Evolutionary conservation across 2,888 invertebrate genomes (phyloP).

Genomic region (Crepidodera aurea): DNA sequence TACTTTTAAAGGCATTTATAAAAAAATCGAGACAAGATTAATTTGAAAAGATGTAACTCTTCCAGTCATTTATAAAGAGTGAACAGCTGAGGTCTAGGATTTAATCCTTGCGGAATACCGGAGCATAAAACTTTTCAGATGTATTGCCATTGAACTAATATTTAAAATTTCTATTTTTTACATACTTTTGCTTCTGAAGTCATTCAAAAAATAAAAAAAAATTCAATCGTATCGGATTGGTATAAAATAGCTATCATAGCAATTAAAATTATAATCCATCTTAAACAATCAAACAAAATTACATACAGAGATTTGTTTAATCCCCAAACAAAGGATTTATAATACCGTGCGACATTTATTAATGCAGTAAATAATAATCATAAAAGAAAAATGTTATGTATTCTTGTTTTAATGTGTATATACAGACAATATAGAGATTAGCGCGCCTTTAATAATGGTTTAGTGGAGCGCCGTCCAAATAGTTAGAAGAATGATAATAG

Average conservation of each 20-base stretch:
- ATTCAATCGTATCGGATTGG: neutral
- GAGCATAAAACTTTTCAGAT: no score
- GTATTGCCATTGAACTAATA: no score
- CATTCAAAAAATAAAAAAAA: no score
- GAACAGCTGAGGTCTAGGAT: no score
- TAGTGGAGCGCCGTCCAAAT: neutral
- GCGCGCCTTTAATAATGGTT: neutral
- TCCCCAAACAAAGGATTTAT: neutral
- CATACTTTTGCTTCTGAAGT: no score
- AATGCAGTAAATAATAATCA: neutral
- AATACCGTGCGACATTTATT: neutral
- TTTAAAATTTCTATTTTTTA: no score
- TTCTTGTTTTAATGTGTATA: neutral
- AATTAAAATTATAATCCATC: constrained; percentile 1
- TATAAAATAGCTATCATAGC: neutral
- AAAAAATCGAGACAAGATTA: no score
- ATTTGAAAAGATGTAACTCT: no score
- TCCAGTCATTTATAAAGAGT: no score
- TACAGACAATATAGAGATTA: neutral
- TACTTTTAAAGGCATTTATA: no score
- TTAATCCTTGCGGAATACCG: no score
- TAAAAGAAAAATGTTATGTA: neutral
- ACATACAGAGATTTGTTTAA: neutral
- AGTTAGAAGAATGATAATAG: no score
- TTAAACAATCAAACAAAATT: neutral